Conservation (phyloP, 2,888 invertebrate species). For the Cephus runcator region DNA sequence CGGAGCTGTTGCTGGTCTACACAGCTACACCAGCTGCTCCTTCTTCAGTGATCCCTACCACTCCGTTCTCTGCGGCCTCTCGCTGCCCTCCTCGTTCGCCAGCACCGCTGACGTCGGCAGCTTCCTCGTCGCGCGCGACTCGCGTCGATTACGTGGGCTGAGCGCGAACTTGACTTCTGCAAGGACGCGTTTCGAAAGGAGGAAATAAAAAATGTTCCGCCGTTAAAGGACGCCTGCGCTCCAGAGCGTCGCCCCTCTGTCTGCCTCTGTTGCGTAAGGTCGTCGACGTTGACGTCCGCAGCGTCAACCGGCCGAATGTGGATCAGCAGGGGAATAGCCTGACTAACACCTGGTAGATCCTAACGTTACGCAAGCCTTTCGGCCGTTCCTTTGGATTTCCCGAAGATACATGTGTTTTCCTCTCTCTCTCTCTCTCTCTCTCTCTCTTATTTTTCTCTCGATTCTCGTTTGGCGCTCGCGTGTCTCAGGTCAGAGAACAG, state of each 20-base stretch:
- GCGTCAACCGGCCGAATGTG: no score
- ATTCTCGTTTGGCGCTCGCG: slow-evolving; percentile 23
- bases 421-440: no score
- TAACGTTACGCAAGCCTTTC: no score
- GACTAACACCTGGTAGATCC: no score
- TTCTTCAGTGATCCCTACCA: background rate
- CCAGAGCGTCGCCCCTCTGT: no score
- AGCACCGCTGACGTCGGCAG: background rate
- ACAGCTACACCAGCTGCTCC: background rate
- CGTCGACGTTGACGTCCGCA: no score
- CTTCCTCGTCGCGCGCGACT: slow-evolving; percentile 5
- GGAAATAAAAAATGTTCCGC: slow-evolving; percentile 58
- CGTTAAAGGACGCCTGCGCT: slow-evolving; percentile 52
- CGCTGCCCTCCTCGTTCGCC: slow-evolving; percentile 7
- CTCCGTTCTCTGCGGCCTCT: slow-evolving; percentile 12
- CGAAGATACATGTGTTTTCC: no score
- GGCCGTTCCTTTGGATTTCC: no score
- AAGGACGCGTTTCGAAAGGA: slow-evolving; percentile 65
- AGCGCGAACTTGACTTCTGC: slow-evolving; percentile 63
- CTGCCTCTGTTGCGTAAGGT: no score
- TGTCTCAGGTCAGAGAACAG: slow-evolving; percentile 20
- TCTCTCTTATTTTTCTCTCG: no score
- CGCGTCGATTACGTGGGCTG: slow-evolving; percentile 24
- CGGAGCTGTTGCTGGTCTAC: background rate
- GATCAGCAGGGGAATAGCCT: no score